Evolutionary conservation across 2,888 invertebrate genomes (phyloP), one percentile per base, ranked within the genome.

Genomic region (Mactromeris polynyma): DNA sequence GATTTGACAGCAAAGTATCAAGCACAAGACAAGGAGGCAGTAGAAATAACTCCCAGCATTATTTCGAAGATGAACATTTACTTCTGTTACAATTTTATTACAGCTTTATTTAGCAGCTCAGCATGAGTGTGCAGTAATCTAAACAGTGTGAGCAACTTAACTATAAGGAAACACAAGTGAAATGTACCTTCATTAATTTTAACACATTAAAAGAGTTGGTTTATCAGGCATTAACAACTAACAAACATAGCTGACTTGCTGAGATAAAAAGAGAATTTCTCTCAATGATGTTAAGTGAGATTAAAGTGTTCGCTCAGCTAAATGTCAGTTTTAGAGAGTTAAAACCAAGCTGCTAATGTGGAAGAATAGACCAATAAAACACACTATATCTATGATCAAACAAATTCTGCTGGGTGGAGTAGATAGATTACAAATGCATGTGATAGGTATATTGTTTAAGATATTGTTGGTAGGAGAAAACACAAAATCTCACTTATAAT

Each of bases 1-100:
- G 83, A 69, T 46, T 83, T 73, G 73, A 73, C 73, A 73, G 33
- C 73, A 73, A 73, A 73, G 33, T 19, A 73, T 33, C 31, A 73
- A 73, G 73, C 73, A 33, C 11, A 21, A 46, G 17, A 14, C 46
- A 73, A 17, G 73, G 33, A 33, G 36, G 33, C 36, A 73, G 73
- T 14, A 1, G 9, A 33, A 33, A 6, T 33, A 33, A 36, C 33
- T 73, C 17, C 36, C 58, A 33, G 33, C 19, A 33, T 33, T 36
- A 73, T 73, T 19, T 73, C 33, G 19, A 26, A 73, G 36, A 3
- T 33, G 36, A 36, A 36, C 26, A 58, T 11, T 58, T 46, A 17
- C 46, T 46, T 46, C 46, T 64, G 58, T 64, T 64, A 64, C 58
- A 64, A 64, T 26, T 26, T n/a, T 64, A 26, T 26, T 51, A 26